Conservation (phyloP, 2,113 vertebrate genomes). For the Trachemys scripta region DNA sequence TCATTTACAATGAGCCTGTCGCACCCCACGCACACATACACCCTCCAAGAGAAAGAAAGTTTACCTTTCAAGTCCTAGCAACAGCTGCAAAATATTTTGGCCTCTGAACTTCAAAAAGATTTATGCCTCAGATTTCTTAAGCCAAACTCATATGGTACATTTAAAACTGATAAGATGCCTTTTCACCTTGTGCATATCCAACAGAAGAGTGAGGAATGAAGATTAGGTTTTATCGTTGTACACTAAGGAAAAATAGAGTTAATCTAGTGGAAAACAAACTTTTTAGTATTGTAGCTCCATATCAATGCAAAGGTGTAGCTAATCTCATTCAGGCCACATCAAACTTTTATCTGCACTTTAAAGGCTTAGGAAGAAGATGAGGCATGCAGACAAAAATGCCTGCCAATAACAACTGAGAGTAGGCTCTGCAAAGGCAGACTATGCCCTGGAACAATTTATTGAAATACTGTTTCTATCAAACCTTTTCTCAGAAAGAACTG, state of each 20-base stretch:
- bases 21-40: neutral
- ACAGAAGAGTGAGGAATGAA: neutral
- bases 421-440: conserved; percentile 35
- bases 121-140: conserved; percentile 34
- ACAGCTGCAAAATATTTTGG: conserved; percentile 65
- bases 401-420: conserved; percentile 63
- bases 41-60: conserved; percentile 4
- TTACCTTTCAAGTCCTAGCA: conserved; percentile 68
- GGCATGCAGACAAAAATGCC: conserved; percentile 33
- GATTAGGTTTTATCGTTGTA: conserved; percentile 15
- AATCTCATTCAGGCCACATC: conserved; percentile 43
- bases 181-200: conserved; percentile 35
- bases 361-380: conserved; percentile 45
- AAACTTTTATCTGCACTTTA: conserved; percentile 38
- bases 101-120: conserved; percentile 38
- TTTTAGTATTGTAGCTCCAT: conserved; percentile 8
- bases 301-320: conserved; percentile 48
- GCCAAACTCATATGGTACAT: conserved; percentile 27
- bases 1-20: conserved; percentile 38
- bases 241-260: conserved; percentile 32
- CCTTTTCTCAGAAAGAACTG: conserved; percentile 42
- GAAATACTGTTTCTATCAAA: conserved; percentile 13
- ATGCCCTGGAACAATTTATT: conserved; percentile 61
- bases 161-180: conserved; percentile 56
- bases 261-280: neutral